Evolutionary conservation across 2,797 vertebrate genomes (phyloP).

Genomic region (Psittacula derbiana): DNA sequence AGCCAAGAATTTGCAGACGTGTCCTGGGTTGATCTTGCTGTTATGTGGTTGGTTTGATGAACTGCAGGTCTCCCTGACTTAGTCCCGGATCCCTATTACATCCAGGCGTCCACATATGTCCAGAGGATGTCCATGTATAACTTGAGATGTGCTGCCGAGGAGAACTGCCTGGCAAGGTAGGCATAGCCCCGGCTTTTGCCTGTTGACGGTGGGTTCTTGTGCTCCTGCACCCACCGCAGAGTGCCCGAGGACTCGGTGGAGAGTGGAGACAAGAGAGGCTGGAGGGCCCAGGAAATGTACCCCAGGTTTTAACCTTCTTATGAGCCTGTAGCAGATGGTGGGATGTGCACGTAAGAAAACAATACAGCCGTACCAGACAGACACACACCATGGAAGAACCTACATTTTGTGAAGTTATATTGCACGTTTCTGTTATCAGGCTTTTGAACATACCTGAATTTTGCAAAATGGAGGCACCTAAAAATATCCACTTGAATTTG

Average conservation of each 20-base stretch:
- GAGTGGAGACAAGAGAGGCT: neutral
- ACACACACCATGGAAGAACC: neutral
- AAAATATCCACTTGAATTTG: neutral
- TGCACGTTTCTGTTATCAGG: neutral
- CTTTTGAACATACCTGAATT: neutral
- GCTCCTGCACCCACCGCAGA: neutral
- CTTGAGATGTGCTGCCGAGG: slow-evolving; percentile 93
- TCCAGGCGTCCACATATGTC: slow-evolving; percentile 92
- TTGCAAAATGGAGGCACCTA: neutral
- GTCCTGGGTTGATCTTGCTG: slow-evolving; percentile 55
- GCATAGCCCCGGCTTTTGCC: neutral
- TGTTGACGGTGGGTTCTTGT: neutral
- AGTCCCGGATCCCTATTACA: slow-evolving; percentile 95
- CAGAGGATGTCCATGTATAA: slow-evolving; percentile 97
- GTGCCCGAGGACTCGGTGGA: neutral
- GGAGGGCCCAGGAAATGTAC: neutral
- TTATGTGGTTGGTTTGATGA: slow-evolving; percentile 65
- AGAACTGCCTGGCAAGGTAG: slow-evolving; percentile 97
- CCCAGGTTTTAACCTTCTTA: neutral
- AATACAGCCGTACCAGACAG: neutral
- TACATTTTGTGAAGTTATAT: neutral
- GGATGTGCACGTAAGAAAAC: neutral
- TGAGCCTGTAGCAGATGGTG: neutral
- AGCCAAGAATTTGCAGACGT: slow-evolving; percentile 8
- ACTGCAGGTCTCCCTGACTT: slow-evolving; percentile 94